A percentile compares a stretch with the other conserved stretches of the same genome.
Conservation (phyloP, 2,113 vertebrate species). For the Nothocercus julius region DNA sequence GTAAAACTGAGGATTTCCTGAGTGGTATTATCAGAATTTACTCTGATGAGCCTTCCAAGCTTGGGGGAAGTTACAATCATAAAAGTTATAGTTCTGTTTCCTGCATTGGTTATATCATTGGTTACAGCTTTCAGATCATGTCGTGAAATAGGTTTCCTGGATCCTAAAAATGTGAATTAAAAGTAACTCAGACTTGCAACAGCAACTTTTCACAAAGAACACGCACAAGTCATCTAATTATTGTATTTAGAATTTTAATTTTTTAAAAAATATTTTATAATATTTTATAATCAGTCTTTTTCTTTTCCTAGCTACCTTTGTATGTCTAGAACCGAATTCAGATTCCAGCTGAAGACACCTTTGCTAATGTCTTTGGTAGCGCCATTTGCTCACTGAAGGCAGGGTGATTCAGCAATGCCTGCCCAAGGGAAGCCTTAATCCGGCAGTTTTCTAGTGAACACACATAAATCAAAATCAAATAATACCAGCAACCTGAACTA, state of each 20-base stretch:
- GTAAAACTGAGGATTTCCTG: constrained; percentile 85
- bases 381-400: background rate
- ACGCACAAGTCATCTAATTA: background rate
- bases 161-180: constrained; percentile 73
- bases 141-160: constrained; percentile 79
- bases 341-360: background rate
- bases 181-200: background rate
- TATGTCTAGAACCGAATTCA: background rate
- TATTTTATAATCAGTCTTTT: background rate
- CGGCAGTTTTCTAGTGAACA: background rate
- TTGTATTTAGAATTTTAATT: background rate
- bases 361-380: background rate
- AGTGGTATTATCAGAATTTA: constrained; percentile 73
- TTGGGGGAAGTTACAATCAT: constrained; percentile 79
- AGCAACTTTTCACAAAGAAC: background rate
- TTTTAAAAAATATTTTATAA: background rate
- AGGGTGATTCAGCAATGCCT: background rate
- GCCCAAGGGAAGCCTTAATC: background rate
- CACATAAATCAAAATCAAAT: background rate
- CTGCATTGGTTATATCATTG: constrained; percentile 78
- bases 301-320: background rate
- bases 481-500: background rate
- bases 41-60: constrained; percentile 82
- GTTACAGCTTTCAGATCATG: constrained; percentile 82
- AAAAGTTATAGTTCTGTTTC: constrained; percentile 83